Evolutionary conservation across 1,140 invertebrate genomes (phyloP).

Genomic region (Macrobrachium nipponense): DNA sequence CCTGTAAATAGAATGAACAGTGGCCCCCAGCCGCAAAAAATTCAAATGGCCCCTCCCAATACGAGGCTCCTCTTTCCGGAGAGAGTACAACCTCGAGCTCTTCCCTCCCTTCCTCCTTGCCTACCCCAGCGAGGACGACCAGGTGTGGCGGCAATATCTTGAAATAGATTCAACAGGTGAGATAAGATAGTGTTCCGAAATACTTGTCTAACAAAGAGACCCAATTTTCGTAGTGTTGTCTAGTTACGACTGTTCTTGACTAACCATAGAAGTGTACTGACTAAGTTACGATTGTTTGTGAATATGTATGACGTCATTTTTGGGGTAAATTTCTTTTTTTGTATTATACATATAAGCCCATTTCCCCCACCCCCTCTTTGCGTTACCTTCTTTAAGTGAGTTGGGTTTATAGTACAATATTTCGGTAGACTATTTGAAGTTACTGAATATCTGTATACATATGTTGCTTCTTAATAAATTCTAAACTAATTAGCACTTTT

Average conservation of each 20-base stretch:
- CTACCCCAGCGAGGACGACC: constrained; percentile 4
- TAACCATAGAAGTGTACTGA: not conserved
- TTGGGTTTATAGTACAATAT: constrained; percentile 59
- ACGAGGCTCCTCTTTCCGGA: not conserved
- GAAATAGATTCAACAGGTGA: constrained; percentile 33
- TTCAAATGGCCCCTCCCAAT: not conserved
- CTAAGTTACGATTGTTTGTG: too few relatives aligned
- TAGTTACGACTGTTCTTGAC: constrained; percentile 39
- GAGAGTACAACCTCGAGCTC: not conserved
- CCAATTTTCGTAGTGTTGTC: constrained; percentile 51
- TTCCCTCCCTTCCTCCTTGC: too few relatives aligned
- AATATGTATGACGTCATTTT: too few relatives aligned
- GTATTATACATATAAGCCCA: too few relatives aligned
- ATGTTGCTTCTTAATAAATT: constrained; percentile 60
- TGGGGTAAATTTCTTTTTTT: too few relatives aligned
- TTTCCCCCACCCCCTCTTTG: too few relatives aligned
- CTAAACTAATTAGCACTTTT: constrained; percentile 34
- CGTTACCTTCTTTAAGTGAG: constrained; percentile 36
- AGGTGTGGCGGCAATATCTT: constrained; percentile 35
- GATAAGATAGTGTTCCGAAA: constrained; percentile 36
- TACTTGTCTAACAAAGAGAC: constrained; percentile 29
- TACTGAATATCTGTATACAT: constrained; percentile 59
- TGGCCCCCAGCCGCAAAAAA: too few relatives aligned
- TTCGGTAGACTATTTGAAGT: constrained; percentile 56
- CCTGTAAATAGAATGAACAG: not conserved